Percentiles rank a stretch among this genome's conserved stretches.
These are phyloP conservation scores for Pachycephala philippinensis DNA, from an alignment of 2,113 vertebrate species.

Conservation along the genomic window DNA sequence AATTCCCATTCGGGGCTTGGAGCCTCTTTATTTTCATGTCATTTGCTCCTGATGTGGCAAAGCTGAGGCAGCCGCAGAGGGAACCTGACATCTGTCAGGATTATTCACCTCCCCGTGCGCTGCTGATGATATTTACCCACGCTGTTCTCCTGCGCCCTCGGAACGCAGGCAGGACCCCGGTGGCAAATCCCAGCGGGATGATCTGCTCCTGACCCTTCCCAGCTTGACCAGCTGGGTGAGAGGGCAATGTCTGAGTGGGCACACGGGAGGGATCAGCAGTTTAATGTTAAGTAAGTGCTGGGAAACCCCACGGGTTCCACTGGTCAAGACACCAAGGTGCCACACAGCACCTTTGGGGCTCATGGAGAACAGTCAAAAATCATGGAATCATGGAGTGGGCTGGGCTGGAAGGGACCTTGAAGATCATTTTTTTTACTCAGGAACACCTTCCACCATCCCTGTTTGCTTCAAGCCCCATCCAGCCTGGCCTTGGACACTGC, in stretches of 20 bases:
- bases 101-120: not conserved
- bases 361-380: not conserved
- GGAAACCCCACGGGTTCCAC: not conserved
- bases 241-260: not conserved
- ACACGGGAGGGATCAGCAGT: not conserved
- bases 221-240: not conserved
- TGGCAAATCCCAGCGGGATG: fast-evolving
- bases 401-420: not conserved
- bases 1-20: not conserved
- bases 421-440: not conserved
- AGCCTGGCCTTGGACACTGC: not conserved
- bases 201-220: not conserved
- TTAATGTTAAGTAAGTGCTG: not conserved
- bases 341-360: fast-evolving
- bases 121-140: not conserved
- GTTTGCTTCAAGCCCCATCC: not conserved
- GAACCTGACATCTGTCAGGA: not conserved
- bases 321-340: not conserved
- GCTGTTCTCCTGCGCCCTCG: not conserved
- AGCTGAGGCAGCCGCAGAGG: not conserved
- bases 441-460: not conserved
- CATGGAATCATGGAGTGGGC: not conserved
- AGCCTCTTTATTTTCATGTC: not conserved
- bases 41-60: not conserved
- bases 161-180: not conserved